Evolutionary conservation across 2,113 vertebrate genomes (phyloP).

Genomic region (Lutjanus erythropterus): DNA sequence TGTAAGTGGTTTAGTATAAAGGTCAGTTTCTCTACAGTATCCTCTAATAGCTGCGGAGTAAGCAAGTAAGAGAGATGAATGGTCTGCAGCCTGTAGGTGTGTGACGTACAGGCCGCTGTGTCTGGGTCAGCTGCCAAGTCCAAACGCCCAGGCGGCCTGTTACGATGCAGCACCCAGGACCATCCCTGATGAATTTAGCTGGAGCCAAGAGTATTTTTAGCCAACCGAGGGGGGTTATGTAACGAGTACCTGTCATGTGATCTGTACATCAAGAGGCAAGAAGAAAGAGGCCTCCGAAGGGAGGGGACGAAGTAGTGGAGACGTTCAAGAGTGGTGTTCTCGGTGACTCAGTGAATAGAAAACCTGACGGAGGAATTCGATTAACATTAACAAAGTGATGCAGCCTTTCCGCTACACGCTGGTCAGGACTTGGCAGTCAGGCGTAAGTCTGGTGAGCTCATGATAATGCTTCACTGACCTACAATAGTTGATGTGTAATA

Average conservation of each 20-base stretch:
- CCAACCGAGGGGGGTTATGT: conserved; percentile 69
- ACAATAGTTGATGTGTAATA: conserved; percentile 17
- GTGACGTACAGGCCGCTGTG: conserved; percentile 33
- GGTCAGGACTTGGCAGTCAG: conserved; percentile 5
- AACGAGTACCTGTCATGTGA: conserved; percentile 81
- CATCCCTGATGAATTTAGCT: conserved; percentile 75
- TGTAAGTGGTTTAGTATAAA: conserved; percentile 26
- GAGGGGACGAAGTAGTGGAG: conserved; percentile 18
- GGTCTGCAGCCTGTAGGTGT: conserved; percentile 42
- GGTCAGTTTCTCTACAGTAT: conserved; percentile 36
- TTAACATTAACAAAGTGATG: not conserved
- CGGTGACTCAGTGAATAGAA: conserved; percentile 23
- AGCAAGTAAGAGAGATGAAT: conserved; percentile 51
- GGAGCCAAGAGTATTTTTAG: conserved; percentile 83
- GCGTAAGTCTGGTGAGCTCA: conserved; percentile 32
- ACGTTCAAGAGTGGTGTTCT: not conserved
- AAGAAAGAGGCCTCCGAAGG: conserved; percentile 29
- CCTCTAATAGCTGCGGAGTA: conserved; percentile 26
- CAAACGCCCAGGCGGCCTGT: conserved; percentile 34
- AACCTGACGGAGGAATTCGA: conserved; percentile 33
- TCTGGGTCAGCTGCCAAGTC: conserved; percentile 60
- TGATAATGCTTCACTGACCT: conserved; percentile 14
- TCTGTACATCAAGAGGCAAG: conserved; percentile 48
- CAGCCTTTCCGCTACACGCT: not conserved
- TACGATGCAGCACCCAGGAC: conserved; percentile 54